Base-by-base conservation (phyloP, 2,113 vertebrate species). In the Struthio camelus region DNA sequence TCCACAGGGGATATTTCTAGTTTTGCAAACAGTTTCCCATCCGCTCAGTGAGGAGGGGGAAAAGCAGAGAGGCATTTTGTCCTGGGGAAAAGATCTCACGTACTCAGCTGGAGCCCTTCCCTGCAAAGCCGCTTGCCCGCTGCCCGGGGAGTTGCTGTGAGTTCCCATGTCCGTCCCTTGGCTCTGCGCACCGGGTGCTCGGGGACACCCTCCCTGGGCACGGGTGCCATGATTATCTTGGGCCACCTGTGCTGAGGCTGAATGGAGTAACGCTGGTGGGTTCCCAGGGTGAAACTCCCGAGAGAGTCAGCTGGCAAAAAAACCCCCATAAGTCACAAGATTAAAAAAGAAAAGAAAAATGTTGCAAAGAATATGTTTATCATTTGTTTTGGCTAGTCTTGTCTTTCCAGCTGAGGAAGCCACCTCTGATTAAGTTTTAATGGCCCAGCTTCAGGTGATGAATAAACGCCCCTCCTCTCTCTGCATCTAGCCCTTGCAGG, bases 1-100 rank as follows among this genome's bases (percentile, higher is more conserved):
- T 96, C 91, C 95, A 62, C 32, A 72, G 95, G 79, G 96, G 66
- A 82, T 95, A 87, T 87, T 93, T 92, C 88, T 71, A 70, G 54
- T 66, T 96, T 82, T 83, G 90, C 79, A 80, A 89, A 71, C 38
- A 87, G 46, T 92, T 96, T 96, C 92, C 80, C 88, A 86, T 94
- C 85, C 89, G 17, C 36, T 67, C 38, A 51, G 50, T 3, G 5
- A 59, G 40, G 6, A 18, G 40, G 6, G 32, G 25, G 1, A 1
- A 42, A 16, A 54, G 50, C 24, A 51, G 18, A 46, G 59, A 92
- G 70, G 51, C 42, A 32, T 91, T 97, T 95, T 93, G 66, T 94
- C 88, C 90, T 85, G 64, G 75, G 88, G 89, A 87, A 80, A 87
- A 36, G 58, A 14, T 59, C 84, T 93, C 53, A 0, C 85, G 92